Evolutionary conservation across 2,797 vertebrate genomes (phyloP), one percentile per base, ranked within the genome.

Genomic region (Limnodromus scolopaceus): DNA sequence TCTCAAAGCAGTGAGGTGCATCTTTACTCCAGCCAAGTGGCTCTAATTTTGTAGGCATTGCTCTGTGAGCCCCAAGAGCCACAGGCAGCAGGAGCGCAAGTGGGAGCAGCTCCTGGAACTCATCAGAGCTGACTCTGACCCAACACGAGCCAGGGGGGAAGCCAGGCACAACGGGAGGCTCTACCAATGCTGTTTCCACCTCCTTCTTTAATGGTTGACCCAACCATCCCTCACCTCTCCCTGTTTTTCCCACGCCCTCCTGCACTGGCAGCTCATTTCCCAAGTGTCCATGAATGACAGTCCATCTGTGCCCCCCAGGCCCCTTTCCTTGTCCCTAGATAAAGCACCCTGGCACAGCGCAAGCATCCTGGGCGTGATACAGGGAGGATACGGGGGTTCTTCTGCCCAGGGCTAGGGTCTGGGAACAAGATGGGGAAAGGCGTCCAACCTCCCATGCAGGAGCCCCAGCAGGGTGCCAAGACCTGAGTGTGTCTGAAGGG

Each of bases 81-180:
- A 30, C 27, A 64, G 53, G 20, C 0, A 30, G 25, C 41, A 83
- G 45, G 8, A 82, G 27, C 18, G 0, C 19, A 22, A 51, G 53
- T 3, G 3, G 3, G 60, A 77, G 53, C 39, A 28, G 20, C n/a
- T 72, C 13, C n/a, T 14, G 66, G 66, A 68, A 41, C 41, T 89
- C 71, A 32, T 55, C 75, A 61, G 63, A 66, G 71, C 36, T 74
- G 55, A 60, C 53, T 75, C 45, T 45, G 55, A 51, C 75, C 83
- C 51, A 28, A 11, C 0, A 0, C 1, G 13, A 0, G 6, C 28
- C 80, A 23, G 12, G 4, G 39, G 43, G 23, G 4, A n/a, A 61
- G 57, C 43, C 46, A 80, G 51, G 18, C 39, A 49, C 39, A 38
- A 34, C 0, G 0, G 15, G 32, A 19, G 68, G 14, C 24, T 70